These are phyloP conservation scores for Habropoda laboriosa DNA, from an alignment of 1,140 invertebrate species.

Conservation along the genomic window DNA sequence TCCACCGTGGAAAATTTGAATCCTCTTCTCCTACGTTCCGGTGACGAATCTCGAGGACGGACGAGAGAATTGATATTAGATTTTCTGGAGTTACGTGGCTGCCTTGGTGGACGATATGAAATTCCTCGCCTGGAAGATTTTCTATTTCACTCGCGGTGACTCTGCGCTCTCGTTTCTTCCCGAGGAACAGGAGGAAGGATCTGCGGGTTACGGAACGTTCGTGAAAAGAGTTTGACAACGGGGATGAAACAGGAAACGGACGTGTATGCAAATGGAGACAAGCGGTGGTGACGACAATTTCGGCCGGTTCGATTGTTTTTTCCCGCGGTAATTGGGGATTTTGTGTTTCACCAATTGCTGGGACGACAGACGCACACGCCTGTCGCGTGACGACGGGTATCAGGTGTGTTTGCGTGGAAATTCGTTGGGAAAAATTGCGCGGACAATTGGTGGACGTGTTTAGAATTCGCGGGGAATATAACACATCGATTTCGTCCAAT, in stretches of 20 bases:
- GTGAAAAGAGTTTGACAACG: not conserved
- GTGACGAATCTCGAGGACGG: not conserved
- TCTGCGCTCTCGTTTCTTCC: not conserved
- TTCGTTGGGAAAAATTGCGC: not conserved
- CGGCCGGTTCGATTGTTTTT: slow-evolving; percentile 16
- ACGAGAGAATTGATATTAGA: slow-evolving; percentile 15
- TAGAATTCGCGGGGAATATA: not conserved
- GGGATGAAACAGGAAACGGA: not conserved
- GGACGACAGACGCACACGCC: not conserved
- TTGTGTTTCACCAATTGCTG: slow-evolving; percentile 7
- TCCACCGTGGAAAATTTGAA: not conserved
- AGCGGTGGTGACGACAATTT: not conserved
- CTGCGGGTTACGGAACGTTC: not conserved
- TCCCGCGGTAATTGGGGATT: slow-evolving; percentile 33
- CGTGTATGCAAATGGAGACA: not conserved
- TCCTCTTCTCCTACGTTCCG: not conserved
- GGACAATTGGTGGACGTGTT: not conserved
- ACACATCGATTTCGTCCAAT: no score
- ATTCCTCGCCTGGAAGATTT: not conserved
- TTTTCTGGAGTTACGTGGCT: slow-evolving; percentile 3
- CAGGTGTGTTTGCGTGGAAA: not conserved
- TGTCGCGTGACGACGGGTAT: not conserved
- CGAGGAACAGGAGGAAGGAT: not conserved
- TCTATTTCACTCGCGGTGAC: not conserved
- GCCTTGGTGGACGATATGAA: not conserved